Evolutionary conservation across 1,140 invertebrate genomes (phyloP), one percentile per base, ranked within the genome.

Genomic region (Manduca sexta): DNA sequence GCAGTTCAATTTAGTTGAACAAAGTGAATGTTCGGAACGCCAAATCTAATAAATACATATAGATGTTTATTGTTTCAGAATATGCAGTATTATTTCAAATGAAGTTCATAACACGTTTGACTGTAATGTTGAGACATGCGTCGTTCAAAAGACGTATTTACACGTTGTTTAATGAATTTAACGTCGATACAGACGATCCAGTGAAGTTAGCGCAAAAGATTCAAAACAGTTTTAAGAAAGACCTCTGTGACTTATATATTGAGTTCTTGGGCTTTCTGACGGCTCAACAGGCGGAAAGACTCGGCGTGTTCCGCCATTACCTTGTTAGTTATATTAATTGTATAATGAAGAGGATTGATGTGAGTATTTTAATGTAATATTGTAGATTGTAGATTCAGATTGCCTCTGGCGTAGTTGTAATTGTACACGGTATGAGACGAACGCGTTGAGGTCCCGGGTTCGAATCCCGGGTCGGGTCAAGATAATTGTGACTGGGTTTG

Each of bases 221-320:
- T 2, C 42, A 56, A 7, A 45, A 64, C 29, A 31, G 37, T 0
- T 68, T 64, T 2, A 50, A 67, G 1, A 49, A 53, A 0, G 68
- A 68, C 2, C 26, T 72, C n/a, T 1, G 37, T 64, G 3, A 76
- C 12, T 14, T 74, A 18, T 78, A 65, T 14, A 77, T 56, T 3
- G 80, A 81, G 17, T 81, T 84, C 42, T 12, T 76, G 0, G 58
- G 59, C 1, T 76, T 79, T 21, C 47, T 84, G 1, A 84, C 69
- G 3, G 52, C 74, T 0, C 66, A 78, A 16, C 80, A 84, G 46
- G 80, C 74, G 10, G 74, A 74, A 0, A 55, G 43, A 4, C 33
- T 71, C 2, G 60, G 61, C 10, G 49, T 52, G n/a, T 84, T 74
- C 39, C 60, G 58, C 26, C 68, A 74, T 42, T 78, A 81, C 49